Evolutionary conservation across 2,888 invertebrate species (phyloP).

Genomic region (Coelinius sp.): DNA sequence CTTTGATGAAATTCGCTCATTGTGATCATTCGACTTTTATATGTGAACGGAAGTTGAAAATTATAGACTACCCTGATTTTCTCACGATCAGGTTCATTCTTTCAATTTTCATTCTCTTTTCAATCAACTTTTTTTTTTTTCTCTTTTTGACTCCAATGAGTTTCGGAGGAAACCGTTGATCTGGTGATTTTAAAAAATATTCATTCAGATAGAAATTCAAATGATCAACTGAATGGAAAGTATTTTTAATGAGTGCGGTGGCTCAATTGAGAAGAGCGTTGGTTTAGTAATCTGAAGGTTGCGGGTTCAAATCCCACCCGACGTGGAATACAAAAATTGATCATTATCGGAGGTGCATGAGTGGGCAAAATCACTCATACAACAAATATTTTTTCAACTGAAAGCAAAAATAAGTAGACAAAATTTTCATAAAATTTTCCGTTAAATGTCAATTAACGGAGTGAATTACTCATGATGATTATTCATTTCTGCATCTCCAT

Average conservation of each 20-base stretch:
- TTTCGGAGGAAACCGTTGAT: slow-evolving; percentile 8
- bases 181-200: slow-evolving; percentile 17
- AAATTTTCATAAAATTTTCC: too few relatives aligned
- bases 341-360: too few relatives aligned
- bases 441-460: not conserved
- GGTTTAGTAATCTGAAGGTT: too few relatives aligned
- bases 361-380: too few relatives aligned
- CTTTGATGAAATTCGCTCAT: slow-evolving; percentile 38
- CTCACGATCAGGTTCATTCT: slow-evolving; percentile 60
- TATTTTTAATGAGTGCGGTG: not conserved
- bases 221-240: not conserved
- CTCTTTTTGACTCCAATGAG: slow-evolving; percentile 25
- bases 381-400: too few relatives aligned
- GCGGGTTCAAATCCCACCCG: too few relatives aligned
- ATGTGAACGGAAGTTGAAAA: slow-evolving; percentile 68
- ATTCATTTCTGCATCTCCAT: not conserved
- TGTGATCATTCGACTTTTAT: slow-evolving; percentile 42
- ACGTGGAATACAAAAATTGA: too few relatives aligned
- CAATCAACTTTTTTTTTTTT: slow-evolving; percentile 7
- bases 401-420: too few relatives aligned
- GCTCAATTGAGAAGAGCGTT: too few relatives aligned
- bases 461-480: not conserved
- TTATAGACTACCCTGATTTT: slow-evolving; percentile 61
- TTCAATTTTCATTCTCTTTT: slow-evolving; percentile 26
- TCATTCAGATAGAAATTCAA: not conserved